Evolutionary conservation across 2,113 vertebrate genomes (phyloP), one percentile per base, ranked within the genome.

Genomic region (Trachemys scripta): DNA sequence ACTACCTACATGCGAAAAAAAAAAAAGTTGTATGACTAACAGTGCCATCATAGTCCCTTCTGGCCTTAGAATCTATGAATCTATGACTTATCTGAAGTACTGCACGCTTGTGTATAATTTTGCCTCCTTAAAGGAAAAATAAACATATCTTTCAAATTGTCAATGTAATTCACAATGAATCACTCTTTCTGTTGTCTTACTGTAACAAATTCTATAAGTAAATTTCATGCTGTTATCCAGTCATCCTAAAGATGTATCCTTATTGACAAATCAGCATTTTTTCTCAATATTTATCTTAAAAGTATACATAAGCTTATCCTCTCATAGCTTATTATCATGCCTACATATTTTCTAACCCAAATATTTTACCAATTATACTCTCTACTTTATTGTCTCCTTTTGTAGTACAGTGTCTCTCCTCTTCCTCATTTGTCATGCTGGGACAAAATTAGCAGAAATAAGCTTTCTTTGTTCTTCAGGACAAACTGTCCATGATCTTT

Each of bases 381-480:
- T 56, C 35, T 80, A 95, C 85, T 19, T 86, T 45, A 88, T 79
- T 72, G 10, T 62, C 54, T 27, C 3, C 19, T 3, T 45, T 82
- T 80, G 12, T 38, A 86, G 35, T 75, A 65, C 20, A 94, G 22
- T 38, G 78, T 62, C 65, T 89, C 57, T 2, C 1, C 31, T 87
- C 38, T 10, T 93, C n/a, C 76, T 29, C 50, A 24, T 97, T 85
- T 90, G 31, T 85, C 24, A 85, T 24, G 87, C 25, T 90, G 35
- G n/a, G 24, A 79, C 17, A 95, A 91, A 96, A 95, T 93, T 90
- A 96, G 50, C n/a, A 85, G 20, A 90, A 49, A 78, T 4, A 95
- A 83, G 35, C 2, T 69, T 5, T 89, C 16, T 88, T 7, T 93
- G 94, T 94, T 96, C 49, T 78, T 93, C 14, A 85, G 14, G 47